phyloP scores from a whole-genome alignment of 1,140 invertebrate genomes.

The Grapholita molesta region DNA sequence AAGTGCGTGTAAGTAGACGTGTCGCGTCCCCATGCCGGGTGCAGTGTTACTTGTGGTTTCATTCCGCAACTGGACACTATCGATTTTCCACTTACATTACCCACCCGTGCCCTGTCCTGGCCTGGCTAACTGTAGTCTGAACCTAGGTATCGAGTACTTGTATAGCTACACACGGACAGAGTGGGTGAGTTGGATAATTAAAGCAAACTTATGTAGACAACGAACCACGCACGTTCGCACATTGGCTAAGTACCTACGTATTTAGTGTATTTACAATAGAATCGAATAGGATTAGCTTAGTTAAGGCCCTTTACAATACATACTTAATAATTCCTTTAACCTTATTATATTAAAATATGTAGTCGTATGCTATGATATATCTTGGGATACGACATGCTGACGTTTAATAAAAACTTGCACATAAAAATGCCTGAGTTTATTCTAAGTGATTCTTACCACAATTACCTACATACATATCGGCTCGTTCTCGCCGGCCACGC shows the following conservation, averaged over 20 bases:
- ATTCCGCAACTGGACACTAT: conserved; percentile 49
- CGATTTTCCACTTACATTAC: conserved; percentile 48
- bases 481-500: background rate
- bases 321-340: no score
- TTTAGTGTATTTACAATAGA: no score
- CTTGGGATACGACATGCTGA: no score
- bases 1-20: background rate
- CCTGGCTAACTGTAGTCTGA: background rate
- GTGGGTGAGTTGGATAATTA: background rate
- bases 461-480: background rate
- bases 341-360: no score
- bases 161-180: background rate
- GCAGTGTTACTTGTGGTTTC: conserved; percentile 51
- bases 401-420: background rate
- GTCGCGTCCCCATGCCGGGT: conserved; percentile 30
- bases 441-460: background rate
- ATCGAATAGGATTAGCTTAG: no score
- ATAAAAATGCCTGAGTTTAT: background rate
- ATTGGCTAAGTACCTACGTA: no score
- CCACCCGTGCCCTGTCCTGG: background rate
- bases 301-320: no score
- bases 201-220: background rate
- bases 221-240: no score
- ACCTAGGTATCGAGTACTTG: background rate
- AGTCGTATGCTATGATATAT: no score